These are phyloP conservation scores for Zaprionus inermis DNA, from an alignment of 1,140 invertebrate genomes.

Conservation along the genomic window DNA sequence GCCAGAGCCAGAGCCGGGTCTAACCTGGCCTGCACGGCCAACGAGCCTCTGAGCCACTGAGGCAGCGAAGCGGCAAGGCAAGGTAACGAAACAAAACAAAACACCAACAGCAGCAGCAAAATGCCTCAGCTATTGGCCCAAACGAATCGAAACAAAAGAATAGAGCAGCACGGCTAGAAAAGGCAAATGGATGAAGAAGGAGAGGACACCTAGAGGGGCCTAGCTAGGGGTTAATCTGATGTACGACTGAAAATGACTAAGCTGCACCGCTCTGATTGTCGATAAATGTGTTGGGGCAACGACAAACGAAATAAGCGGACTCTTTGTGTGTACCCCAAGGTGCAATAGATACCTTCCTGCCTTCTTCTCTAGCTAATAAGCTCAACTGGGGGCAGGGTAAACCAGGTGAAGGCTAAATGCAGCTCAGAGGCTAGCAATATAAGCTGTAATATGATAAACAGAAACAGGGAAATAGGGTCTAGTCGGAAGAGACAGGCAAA, in stretches of 20 bases:
- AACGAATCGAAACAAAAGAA: constrained; percentile 54
- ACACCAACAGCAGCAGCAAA: constrained; percentile 31
- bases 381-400: neutral
- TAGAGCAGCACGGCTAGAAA: constrained; percentile 17
- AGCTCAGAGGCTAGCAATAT: neutral
- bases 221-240: constrained; percentile 55
- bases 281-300: constrained; percentile 58
- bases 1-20: constrained; percentile 12
- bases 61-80: constrained; percentile 73
- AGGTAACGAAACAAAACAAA: constrained; percentile 50
- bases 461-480: too few relatives aligned
- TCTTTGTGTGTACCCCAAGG: neutral
- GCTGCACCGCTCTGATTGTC: constrained; percentile 61
- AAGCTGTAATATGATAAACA: neutral
- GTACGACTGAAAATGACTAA: constrained; percentile 44
- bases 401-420: neutral
- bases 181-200: constrained; percentile 14
- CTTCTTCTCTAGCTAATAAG: neutral
- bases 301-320: neutral
- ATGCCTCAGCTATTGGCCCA: constrained; percentile 66
- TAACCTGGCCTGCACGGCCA: constrained; percentile 25
- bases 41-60: constrained; percentile 64
- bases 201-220: constrained; percentile 19
- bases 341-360: neutral
- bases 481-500: neutral